Evolutionary conservation across 2,888 invertebrate genomes (phyloP).

Genomic region (Cylloceria caligata): DNA sequence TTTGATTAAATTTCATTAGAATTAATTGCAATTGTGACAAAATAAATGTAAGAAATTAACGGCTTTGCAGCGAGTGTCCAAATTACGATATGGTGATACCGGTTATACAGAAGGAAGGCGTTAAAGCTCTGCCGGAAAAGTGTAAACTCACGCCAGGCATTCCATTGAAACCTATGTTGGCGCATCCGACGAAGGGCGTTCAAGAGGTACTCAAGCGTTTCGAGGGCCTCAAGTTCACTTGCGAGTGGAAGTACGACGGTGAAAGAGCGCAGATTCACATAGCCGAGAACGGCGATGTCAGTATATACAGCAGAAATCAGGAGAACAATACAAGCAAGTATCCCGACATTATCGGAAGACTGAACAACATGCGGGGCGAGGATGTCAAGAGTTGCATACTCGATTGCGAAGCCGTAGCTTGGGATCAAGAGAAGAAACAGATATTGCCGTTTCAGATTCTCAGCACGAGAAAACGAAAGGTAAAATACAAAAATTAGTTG

Average conservation of each 20-base stretch:
- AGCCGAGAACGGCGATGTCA: slow-evolving; percentile 88
- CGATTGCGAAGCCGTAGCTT: slow-evolving; percentile 99
- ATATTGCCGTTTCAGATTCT: slow-evolving; percentile 98
- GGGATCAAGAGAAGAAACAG: slow-evolving; percentile 93
- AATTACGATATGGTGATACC: slow-evolving; percentile 95
- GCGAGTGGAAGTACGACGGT: slow-evolving; percentile 99
- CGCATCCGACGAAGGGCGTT: slow-evolving; percentile 98
- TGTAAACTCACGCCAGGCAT: slow-evolving; percentile 96
- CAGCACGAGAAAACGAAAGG: slow-evolving; percentile 98
- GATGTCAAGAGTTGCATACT: slow-evolving; percentile 93
- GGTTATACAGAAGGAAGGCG: slow-evolving; percentile 91
- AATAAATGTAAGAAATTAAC: not conserved
- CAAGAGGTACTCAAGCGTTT: slow-evolving; percentile 93
- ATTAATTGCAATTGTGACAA: not conserved
- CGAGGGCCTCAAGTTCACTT: slow-evolving; percentile 95
- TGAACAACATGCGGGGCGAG: slow-evolving; percentile 86
- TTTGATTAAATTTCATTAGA: slow-evolving; percentile 6
- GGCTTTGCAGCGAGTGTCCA: slow-evolving; percentile 94
- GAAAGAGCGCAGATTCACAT: slow-evolving; percentile 98
- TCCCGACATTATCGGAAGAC: slow-evolving; percentile 94
- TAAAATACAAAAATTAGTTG: slow-evolving; percentile 71
- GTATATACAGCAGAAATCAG: slow-evolving; percentile 97
- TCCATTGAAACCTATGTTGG: slow-evolving; percentile 99
- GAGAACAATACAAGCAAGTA: slow-evolving; percentile 97
- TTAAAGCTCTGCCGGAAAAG: slow-evolving; percentile 89